phyloP scores from a whole-genome alignment of 2,888 invertebrate genomes.

The Selenia dentaria region DNA sequence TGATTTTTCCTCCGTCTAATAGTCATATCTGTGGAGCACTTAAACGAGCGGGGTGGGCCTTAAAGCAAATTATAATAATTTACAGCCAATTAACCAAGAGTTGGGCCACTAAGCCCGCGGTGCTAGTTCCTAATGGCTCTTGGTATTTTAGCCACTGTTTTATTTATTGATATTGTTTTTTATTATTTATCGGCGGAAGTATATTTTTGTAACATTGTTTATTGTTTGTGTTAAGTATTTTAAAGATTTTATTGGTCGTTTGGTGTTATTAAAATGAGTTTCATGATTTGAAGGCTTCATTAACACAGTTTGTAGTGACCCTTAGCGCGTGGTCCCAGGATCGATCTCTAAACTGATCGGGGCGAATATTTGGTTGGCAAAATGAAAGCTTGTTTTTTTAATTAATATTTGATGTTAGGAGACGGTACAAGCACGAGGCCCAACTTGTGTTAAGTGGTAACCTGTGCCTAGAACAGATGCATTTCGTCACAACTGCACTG shows the following conservation, averaged over 20 bases:
- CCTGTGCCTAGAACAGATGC: too few relatives aligned
- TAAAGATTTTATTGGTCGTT: slow-evolving; percentile 19
- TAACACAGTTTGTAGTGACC: too few relatives aligned
- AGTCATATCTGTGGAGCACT: slow-evolving; percentile 51
- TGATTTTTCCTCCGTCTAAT: slow-evolving; percentile 47
- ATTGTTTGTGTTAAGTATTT: slow-evolving; percentile 31
- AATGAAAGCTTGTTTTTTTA: too few relatives aligned
- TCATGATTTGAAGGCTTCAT: too few relatives aligned
- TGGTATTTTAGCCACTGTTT: slow-evolving; percentile 51
- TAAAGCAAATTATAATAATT: slow-evolving; percentile 69
- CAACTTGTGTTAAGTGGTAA: too few relatives aligned
- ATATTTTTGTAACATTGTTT: slow-evolving; percentile 38
- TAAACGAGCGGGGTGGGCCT: slow-evolving; percentile 53
- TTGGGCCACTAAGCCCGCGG: slow-evolving; percentile 51
- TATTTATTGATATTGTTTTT: slow-evolving; percentile 58
- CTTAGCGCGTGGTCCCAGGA: too few relatives aligned
- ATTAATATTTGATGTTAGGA: too few relatives aligned
- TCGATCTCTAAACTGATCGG: too few relatives aligned
- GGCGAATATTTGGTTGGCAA: too few relatives aligned
- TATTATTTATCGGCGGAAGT: slow-evolving; percentile 44
- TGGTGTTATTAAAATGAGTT: background rate
- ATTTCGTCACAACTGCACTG: too few relatives aligned
- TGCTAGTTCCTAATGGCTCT: slow-evolving; percentile 54
- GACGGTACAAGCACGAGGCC: too few relatives aligned
- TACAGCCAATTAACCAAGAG: slow-evolving; percentile 64